A percentile compares a stretch with the other conserved stretches of the same genome.
Evolutionary conservation across 2,888 invertebrate genomes (phyloP).

Genomic region (Erpobdella octoculata): DNA sequence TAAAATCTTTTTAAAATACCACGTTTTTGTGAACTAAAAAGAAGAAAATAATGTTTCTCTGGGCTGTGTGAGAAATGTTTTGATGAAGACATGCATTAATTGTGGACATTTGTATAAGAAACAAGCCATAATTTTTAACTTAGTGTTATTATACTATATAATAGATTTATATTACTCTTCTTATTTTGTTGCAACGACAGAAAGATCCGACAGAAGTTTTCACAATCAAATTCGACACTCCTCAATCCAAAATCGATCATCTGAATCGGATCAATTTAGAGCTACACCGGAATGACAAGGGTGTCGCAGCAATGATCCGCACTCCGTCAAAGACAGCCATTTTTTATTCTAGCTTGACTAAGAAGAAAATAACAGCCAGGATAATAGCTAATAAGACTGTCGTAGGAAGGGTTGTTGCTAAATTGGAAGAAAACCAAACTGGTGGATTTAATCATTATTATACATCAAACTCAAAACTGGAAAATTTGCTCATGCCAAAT

Average conservation of each 20-base stretch:
- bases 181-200: not conserved
- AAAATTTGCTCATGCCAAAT: not conserved
- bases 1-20: no score
- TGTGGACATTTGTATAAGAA: no score
- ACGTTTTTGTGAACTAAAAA: no score
- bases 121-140: no score
- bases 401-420: constrained; percentile 41
- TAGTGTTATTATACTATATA: no score
- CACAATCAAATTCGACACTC: constrained; percentile 64
- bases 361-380: constrained; percentile 21
- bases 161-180: no score
- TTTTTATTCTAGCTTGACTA: constrained; percentile 6
- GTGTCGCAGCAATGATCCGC: constrained; percentile 28
- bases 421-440: constrained; percentile 39
- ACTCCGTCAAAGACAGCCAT: constrained; percentile 37
- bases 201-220: constrained; percentile 18
- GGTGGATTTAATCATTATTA: constrained; percentile 14
- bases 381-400: constrained; percentile 34
- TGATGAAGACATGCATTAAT: no score
- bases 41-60: no score
- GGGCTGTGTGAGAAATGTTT: no score
- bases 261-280: constrained; percentile 52
- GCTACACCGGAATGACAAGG: constrained; percentile 37
- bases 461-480: constrained; percentile 20
- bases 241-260: constrained; percentile 67